These are phyloP conservation scores for Temnothorax nylanderi DNA, from an alignment of 1,140 invertebrate species.

Conservation along the genomic window DNA sequence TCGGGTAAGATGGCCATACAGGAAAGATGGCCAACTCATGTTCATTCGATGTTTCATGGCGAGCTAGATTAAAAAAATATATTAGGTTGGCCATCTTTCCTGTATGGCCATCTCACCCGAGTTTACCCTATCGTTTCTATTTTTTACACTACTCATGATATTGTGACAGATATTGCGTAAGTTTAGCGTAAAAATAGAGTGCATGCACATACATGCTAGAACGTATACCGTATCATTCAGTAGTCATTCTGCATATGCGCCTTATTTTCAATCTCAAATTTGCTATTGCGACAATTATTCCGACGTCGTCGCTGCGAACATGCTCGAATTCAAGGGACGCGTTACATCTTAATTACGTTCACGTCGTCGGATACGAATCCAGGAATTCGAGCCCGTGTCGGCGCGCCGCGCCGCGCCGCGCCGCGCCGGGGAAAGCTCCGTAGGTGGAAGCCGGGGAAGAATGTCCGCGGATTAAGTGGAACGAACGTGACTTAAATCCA, in stretches of 20 bases:
- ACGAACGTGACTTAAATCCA: slow-evolving; percentile 77
- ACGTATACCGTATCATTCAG: not conserved
- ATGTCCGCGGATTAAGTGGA: slow-evolving; percentile 70
- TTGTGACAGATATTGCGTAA: not conserved
- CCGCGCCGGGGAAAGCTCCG: slow-evolving; percentile 24
- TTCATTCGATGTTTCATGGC: no score
- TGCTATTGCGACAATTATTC: slow-evolving; percentile 53
- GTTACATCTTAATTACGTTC: slow-evolving; percentile 67
- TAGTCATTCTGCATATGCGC: not conserved
- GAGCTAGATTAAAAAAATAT: no score
- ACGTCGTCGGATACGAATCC: slow-evolving; percentile 63
- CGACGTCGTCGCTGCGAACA: not conserved
- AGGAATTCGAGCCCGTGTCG: slow-evolving; percentile 52
- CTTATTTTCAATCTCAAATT: slow-evolving; percentile 12
- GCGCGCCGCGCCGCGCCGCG: slow-evolving; percentile 18
- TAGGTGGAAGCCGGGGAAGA: slow-evolving; percentile 66
- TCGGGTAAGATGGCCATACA: no score
- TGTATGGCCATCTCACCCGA: no score
- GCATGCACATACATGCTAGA: no score
- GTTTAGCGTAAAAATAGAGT: not conserved
- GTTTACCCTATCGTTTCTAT: not conserved
- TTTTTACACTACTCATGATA: not conserved
- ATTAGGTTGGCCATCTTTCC: no score
- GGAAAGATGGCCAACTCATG: no score
- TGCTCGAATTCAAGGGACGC: slow-evolving; percentile 52